phyloP scores from a whole-genome alignment of 2,113 vertebrate species.

The Rostratula benghalensis region DNA sequence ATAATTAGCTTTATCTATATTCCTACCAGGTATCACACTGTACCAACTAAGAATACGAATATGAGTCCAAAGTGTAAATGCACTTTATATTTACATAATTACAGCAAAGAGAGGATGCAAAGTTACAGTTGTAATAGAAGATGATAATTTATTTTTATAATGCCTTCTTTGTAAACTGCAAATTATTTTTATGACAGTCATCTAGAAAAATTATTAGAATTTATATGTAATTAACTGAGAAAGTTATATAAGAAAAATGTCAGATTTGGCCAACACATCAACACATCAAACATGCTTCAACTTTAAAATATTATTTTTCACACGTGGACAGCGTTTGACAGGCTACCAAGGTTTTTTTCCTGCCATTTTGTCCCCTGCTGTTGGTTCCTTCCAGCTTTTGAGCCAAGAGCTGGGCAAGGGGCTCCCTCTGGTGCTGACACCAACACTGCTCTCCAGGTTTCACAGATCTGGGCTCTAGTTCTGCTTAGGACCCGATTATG shows the following conservation, averaged over 20 bases:
- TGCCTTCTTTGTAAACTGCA: neutral
- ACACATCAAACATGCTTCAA: neutral
- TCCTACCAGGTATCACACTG: neutral
- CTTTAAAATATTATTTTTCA: slow-evolving; percentile 22
- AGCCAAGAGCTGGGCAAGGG: slow-evolving; percentile 60
- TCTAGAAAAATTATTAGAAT: neutral
- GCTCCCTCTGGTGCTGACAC: slow-evolving; percentile 79
- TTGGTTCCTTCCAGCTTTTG: neutral
- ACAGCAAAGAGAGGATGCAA: neutral
- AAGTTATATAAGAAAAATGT: neutral
- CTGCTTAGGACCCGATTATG: neutral
- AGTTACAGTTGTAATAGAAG: neutral
- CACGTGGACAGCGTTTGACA: neutral
- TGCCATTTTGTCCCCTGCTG: slow-evolving; percentile 11
- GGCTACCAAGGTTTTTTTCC: neutral
- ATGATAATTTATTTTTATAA: neutral
- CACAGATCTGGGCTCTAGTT: neutral
- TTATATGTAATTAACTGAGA: neutral
- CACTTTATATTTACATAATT: neutral
- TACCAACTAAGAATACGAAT: neutral
- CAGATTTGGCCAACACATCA: neutral
- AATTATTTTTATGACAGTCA: neutral
- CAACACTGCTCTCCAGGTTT: neutral
- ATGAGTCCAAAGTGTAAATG: neutral
- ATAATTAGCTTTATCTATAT: neutral